Percentiles rank a stretch among this genome's conserved stretches.
Evolutionary conservation across 2,113 vertebrate species (phyloP).

Genomic region (Terrapene triunguis): DNA sequence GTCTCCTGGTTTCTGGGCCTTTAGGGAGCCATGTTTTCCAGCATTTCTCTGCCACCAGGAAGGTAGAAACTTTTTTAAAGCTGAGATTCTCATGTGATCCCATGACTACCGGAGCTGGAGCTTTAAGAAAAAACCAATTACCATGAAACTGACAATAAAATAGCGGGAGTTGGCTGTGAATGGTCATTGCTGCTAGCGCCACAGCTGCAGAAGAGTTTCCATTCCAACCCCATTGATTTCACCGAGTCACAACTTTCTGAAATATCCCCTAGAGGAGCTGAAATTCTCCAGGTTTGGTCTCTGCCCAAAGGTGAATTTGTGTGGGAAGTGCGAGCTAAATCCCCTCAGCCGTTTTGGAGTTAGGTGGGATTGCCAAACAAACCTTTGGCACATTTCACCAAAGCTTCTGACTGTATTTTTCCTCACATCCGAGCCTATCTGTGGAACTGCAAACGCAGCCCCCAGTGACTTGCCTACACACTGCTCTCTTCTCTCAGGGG

Average conservation of each 20-base stretch:
- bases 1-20: background rate
- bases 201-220: background rate
- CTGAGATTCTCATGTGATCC: fast-evolving
- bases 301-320: fast-evolving
- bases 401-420: too few species aligned
- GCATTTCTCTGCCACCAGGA: background rate
- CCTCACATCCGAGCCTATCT: background rate
- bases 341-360: background rate
- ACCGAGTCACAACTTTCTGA: background rate
- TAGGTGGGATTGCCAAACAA: background rate
- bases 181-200: background rate
- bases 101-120: fast-evolving
- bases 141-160: background rate
- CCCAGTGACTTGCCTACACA: background rate
- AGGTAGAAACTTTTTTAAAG: background rate
- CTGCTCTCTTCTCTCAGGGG: background rate
- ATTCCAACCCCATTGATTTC: background rate
- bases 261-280: background rate
- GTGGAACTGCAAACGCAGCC: background rate
- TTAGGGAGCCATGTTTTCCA: background rate
- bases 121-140: background rate
- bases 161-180: background rate
- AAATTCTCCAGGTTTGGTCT: fast-evolving
- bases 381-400: background rate
- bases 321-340: background rate